Evolutionary conservation across 2,113 vertebrate genomes (phyloP).

Genomic region (Fregata magnificens): DNA sequence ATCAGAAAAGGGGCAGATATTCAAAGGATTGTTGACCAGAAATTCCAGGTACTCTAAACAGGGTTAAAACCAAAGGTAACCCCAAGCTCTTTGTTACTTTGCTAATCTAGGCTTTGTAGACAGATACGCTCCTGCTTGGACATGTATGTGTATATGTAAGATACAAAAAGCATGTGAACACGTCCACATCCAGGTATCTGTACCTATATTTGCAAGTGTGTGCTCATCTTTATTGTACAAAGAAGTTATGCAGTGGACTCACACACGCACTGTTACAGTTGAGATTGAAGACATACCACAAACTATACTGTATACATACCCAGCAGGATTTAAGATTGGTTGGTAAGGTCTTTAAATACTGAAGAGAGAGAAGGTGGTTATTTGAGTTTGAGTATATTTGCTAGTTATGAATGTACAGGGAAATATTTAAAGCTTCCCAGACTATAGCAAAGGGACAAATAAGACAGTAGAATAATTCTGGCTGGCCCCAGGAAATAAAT

Average conservation of each 20-base stretch:
- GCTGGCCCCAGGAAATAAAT: not conserved
- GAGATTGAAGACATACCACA: not conserved
- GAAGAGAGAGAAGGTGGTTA: not conserved
- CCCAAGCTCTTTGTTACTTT: not conserved
- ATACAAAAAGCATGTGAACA: not conserved
- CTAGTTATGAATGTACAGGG: not conserved
- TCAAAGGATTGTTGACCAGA: not conserved
- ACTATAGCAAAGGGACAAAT: not conserved
- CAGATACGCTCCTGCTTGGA: not conserved
- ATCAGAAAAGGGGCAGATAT: not conserved
- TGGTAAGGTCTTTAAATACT: not conserved
- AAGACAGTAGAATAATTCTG: not conserved
- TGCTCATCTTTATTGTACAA: not conserved
- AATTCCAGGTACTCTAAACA: not conserved
- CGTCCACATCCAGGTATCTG: not conserved
- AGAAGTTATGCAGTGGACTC: not conserved
- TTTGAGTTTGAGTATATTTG: not conserved
- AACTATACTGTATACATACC: not conserved
- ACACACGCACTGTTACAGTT: fast-evolving
- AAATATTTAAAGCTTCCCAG: not conserved
- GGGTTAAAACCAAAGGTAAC: not conserved
- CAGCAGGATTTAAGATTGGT: not conserved
- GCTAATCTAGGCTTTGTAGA: not conserved
- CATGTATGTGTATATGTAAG: not conserved
- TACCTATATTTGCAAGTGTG: not conserved